phyloP scores from a whole-genome alignment of 2,888 invertebrate genomes.

The Drymonia ruficornis region DNA sequence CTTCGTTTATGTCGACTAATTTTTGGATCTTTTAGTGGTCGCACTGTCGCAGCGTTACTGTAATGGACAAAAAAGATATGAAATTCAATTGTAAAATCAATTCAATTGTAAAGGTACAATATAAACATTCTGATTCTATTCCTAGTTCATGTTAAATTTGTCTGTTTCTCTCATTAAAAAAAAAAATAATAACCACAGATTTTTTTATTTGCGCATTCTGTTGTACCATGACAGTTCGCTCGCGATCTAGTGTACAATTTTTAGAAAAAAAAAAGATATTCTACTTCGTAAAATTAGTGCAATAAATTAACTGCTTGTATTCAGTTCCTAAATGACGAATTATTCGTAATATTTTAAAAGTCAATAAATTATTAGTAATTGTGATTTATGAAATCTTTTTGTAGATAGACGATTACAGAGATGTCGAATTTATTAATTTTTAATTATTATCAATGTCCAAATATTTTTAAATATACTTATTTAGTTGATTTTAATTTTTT shows the following conservation, averaged over 20 bases:
- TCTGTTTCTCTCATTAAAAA: too few species aligned
- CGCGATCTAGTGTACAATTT: too few species aligned
- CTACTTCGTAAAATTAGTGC: slow-evolving; percentile 12
- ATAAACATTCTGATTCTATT: too few species aligned
- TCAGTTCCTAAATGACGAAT: slow-evolving; percentile 28
- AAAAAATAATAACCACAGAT: too few species aligned
- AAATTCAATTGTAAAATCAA: too few species aligned
- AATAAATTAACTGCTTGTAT: slow-evolving; percentile 18
- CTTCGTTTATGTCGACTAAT: slow-evolving; percentile 45
- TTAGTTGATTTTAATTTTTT: slow-evolving; percentile 44
- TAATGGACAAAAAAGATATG: too few species aligned
- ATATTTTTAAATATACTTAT: slow-evolving; percentile 30
- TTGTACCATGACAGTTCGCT: too few species aligned
- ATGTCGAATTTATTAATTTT: slow-evolving; percentile 61
- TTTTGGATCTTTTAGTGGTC: slow-evolving; percentile 26
- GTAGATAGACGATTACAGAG: slow-evolving; percentile 40
- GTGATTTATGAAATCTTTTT: slow-evolving; percentile 22
- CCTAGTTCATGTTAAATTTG: too few species aligned
- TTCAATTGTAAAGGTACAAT: too few species aligned
- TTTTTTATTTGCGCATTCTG: too few species aligned
- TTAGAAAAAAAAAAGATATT: too few species aligned
- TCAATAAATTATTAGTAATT: slow-evolving; percentile 18
- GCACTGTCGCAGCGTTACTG: slow-evolving; percentile 8
- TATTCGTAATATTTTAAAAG: slow-evolving; percentile 21
- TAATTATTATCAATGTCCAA: slow-evolving; percentile 32